phyloP scores from a whole-genome alignment of 2,888 invertebrate species.

The Drosophila kambysellisi region DNA sequence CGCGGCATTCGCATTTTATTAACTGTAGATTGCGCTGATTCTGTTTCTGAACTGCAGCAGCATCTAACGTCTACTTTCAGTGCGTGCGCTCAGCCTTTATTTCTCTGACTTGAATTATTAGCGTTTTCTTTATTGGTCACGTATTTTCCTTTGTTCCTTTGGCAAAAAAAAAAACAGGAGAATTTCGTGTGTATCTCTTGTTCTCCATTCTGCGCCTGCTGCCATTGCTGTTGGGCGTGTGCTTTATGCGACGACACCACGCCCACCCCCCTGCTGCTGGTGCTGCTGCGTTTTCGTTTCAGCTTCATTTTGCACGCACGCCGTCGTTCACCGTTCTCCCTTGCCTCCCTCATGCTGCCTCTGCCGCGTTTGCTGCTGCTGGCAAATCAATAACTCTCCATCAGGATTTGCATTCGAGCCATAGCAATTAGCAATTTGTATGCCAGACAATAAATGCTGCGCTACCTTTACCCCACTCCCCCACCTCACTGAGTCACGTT shows the following conservation, averaged over 20 bases:
- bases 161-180: conserved; percentile 32
- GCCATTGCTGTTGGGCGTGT: conserved; percentile 41
- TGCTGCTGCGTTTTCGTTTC: conserved; percentile 40
- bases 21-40: conserved; percentile 42
- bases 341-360: not conserved
- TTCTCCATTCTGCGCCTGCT: conserved; percentile 13
- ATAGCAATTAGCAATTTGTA: conserved; percentile 72
- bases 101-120: not conserved
- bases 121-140: conserved; percentile 3
- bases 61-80: conserved; percentile 3
- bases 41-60: conserved; percentile 1
- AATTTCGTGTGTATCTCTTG: conserved; percentile 66
- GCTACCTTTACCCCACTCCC: not conserved
- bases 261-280: not conserved
- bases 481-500: conserved; percentile 54
- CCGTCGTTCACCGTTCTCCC: conserved; percentile 7
- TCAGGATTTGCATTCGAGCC: conserved; percentile 62
- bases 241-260: conserved; percentile 27
- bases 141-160: conserved; percentile 58
- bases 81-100: conserved; percentile 6
- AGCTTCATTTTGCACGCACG: conserved; percentile 56
- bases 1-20: conserved; percentile 47
- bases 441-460: conserved; percentile 46
- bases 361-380: conserved; percentile 6
- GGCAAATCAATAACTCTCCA: conserved; percentile 75